Conservation (phyloP, 2,888 invertebrate species). For the Apodemia mormo region DNA sequence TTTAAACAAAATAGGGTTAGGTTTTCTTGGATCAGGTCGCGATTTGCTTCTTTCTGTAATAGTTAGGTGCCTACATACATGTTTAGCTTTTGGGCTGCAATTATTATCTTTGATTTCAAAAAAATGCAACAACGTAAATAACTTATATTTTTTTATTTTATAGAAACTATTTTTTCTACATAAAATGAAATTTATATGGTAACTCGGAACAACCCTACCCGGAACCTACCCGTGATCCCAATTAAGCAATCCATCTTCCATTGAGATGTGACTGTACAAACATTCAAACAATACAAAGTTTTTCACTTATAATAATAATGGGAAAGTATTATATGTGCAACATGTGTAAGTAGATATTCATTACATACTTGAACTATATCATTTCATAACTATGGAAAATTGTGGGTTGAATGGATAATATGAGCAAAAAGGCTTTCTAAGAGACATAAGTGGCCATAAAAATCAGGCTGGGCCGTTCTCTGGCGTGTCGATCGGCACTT, state of each 20-base stretch:
- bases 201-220: too few relatives aligned
- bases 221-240: too few relatives aligned
- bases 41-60: too few relatives aligned
- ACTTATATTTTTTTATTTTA: too few relatives aligned
- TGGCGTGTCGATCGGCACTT: conserved; percentile 76
- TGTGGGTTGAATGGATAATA: conserved; percentile 37
- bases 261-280: not conserved
- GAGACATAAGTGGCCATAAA: conserved; percentile 55
- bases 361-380: conserved; percentile 10
- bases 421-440: conserved; percentile 21
- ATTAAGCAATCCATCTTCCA: not conserved
- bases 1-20: too few relatives aligned
- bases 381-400: conserved; percentile 17
- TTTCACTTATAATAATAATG: not conserved
- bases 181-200: too few relatives aligned
- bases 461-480: conserved; percentile 62
- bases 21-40: too few relatives aligned
- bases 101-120: too few relatives aligned
- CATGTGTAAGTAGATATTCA: not conserved
- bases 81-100: too few relatives aligned
- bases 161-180: too few relatives aligned
- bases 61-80: too few relatives aligned
- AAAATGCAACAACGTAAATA: too few relatives aligned
- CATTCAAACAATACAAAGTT: not conserved
- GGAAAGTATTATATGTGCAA: not conserved